These are phyloP conservation scores for Nebria salina DNA, from an alignment of 2,888 invertebrate genomes.

Conservation along the genomic window DNA sequence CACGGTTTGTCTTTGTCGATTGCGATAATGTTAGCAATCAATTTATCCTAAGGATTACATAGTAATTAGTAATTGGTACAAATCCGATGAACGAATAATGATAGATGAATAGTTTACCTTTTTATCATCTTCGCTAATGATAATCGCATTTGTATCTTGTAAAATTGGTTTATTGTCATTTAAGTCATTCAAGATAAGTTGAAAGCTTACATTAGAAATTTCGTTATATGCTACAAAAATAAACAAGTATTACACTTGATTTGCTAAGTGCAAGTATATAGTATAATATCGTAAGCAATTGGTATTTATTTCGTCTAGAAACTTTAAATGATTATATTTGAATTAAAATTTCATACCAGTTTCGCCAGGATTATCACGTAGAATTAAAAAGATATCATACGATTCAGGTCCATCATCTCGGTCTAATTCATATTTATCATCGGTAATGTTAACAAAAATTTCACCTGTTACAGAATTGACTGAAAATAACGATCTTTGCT, in stretches of 20 bases:
- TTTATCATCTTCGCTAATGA: conserved; percentile 19
- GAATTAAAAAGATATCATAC: conserved; percentile 64
- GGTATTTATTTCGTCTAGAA: background rate
- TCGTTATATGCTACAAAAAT: background rate
- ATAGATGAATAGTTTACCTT: conserved; percentile 9
- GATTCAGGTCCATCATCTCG: conserved; percentile 63
- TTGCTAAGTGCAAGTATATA: background rate
- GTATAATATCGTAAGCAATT: background rate
- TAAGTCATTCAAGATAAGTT: conserved; percentile 67
- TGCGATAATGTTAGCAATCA: conserved; percentile 61
- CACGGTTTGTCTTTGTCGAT: conserved; percentile 67
- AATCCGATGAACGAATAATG: background rate
- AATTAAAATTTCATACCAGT: conserved; percentile 56
- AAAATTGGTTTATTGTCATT: conserved; percentile 71
- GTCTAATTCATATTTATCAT: conserved; percentile 61
- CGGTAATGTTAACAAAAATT: conserved; percentile 63
- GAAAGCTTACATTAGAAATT: conserved; percentile 53
- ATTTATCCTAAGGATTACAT: conserved; percentile 55
- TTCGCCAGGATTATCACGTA: conserved; percentile 66
- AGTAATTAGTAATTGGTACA: background rate
- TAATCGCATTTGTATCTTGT: conserved; percentile 50
- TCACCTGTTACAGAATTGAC: conserved; percentile 64
- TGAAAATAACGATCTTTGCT: conserved; percentile 65
- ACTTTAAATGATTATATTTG: background rate
- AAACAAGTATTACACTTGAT: background rate